Conservation (phyloP, 1,140 invertebrate genomes). For the Drosophila melanica region DNA sequence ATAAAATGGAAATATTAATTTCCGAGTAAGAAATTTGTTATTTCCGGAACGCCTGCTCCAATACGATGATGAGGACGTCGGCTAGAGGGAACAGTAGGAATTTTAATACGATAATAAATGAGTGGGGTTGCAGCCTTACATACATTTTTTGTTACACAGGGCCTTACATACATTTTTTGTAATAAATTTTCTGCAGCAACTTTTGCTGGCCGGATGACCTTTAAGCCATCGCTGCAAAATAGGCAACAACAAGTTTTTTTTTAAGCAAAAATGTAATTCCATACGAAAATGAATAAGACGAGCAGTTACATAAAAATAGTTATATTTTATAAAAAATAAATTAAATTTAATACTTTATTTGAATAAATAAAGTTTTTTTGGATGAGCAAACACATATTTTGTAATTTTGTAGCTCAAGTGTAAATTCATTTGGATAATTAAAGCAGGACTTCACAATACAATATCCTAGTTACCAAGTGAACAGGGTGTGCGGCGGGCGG, state of each 20-base stretch:
- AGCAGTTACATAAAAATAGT: constrained; percentile 5
- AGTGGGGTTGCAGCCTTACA: constrained; percentile 30
- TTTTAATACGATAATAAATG: constrained; percentile 81
- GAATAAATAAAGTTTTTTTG: background rate
- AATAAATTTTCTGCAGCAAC: constrained; percentile 68
- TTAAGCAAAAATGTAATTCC: constrained; percentile 53
- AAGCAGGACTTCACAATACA: constrained; percentile 64
- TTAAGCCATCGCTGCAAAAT: constrained; percentile 29
- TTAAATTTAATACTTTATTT: background rate
- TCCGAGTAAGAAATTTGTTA: constrained; percentile 81
- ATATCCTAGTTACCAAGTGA: constrained; percentile 3
- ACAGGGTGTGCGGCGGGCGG: background rate
- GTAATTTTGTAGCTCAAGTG: constrained; percentile 50
- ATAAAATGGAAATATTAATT: constrained; percentile 81
- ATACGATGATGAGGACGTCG: constrained; percentile 30
- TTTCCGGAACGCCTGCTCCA: constrained; percentile 68
- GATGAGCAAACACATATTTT: background rate
- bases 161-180: constrained; percentile 39
- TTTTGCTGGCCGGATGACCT: constrained; percentile 50
- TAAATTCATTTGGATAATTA: constrained; percentile 82
- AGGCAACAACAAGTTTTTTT: constrained; percentile 27
- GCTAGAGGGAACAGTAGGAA: constrained; percentile 36
- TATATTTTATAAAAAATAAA: background rate
- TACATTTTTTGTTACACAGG: constrained; percentile 32
- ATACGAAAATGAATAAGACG: background rate